Percentiles rank a stretch among this genome's conserved stretches.
Conservation (phyloP, 2,888 invertebrate species). For the Oscheius sp. region DNA sequence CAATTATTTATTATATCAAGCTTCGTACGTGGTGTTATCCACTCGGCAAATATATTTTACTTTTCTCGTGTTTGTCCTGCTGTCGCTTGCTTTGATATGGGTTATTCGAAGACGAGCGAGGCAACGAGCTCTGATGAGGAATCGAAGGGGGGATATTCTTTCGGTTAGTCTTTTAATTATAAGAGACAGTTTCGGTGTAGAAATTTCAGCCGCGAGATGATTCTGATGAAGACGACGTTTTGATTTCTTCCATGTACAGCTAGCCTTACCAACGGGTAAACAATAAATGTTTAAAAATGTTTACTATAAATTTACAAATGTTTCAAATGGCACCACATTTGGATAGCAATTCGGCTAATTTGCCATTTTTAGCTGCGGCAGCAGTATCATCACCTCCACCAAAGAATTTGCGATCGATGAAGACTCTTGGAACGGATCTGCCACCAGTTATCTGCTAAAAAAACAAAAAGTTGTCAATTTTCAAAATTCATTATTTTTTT, state of each 20-base stretch:
- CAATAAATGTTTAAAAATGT: not conserved
- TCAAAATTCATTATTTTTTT: not conserved
- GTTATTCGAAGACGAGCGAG: conserved; percentile 42
- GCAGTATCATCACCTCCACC: conserved; percentile 91
- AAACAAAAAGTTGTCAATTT: not conserved
- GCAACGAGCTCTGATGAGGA: conserved; percentile 43
- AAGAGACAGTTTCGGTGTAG: not conserved
- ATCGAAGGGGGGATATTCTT: conserved; percentile 48
- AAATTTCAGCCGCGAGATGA: conserved; percentile 49
- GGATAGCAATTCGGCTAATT: conserved; percentile 60
- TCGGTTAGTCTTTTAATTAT: conserved; percentile 3
- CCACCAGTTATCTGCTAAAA: conserved; percentile 64
- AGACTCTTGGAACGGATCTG: conserved; percentile 87
- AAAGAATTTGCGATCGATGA: conserved; percentile 88
- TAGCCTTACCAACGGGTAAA: conserved; percentile 40
- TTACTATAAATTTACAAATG: not conserved
- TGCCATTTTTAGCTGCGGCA: conserved; percentile 65
- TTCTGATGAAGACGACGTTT: conserved; percentile 69
- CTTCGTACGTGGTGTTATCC: conserved; percentile 32
- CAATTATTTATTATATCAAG: not conserved
- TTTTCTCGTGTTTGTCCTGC: conserved; percentile 36
- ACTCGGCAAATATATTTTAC: conserved; percentile 37
- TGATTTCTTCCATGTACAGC: conserved; percentile 70
- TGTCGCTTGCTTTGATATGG: conserved; percentile 40
- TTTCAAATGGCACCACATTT: conserved; percentile 65